Base-by-base conservation (phyloP, 2,113 vertebrate species). In the Chloroceryle aenea region DNA sequence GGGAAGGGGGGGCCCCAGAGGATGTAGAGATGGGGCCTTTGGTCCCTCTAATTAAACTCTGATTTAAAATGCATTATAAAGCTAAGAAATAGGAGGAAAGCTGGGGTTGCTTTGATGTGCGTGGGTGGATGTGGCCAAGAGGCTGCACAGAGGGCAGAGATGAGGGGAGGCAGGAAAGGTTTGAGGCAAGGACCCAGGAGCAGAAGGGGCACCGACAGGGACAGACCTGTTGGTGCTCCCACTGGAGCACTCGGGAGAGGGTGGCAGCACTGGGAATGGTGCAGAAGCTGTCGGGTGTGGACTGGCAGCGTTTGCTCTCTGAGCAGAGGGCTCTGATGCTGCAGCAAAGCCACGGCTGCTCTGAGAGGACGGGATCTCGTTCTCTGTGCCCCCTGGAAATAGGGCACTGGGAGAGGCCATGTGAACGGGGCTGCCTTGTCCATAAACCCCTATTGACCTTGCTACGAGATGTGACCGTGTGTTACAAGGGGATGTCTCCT, bases 341-440 rank as follows among this genome's bases (percentile, higher is more conserved):
- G 9, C n/a, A 30, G 73, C 86, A 20, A 15, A 30, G 73, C 59
- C 30, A 5, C 0, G 6, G 32, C 22, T 55, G 76, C 90, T 14
- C 43, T 0, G 0, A 6, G 62, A 62, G 1, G 2, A 5, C 1
- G n/a, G 20, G 9, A 14, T 10, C 47, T 5, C 22, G 1, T 1
- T 12, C 32, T 16, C 61, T 14, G 6, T 0, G 9, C 36, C 12
- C 11, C 1, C 47, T 12, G 4, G 26, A 34, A 11, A 10, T 0
- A 3, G 34, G 72, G 3, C 47, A 2, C 30, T 4, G 76, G 38
- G 53, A n/a, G 16, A 9, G 4, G 68, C n/a, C 12, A 1, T 1
- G 0, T 0, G 30, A 0, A 0, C 0, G 32, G 27, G 40, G 58
- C 82, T 43, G 32, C 6, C 2, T 4, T 10, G 34, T 20, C 3